Conservation (phyloP, 2,113 vertebrate species). For the Sapayoa aenigma region DNA sequence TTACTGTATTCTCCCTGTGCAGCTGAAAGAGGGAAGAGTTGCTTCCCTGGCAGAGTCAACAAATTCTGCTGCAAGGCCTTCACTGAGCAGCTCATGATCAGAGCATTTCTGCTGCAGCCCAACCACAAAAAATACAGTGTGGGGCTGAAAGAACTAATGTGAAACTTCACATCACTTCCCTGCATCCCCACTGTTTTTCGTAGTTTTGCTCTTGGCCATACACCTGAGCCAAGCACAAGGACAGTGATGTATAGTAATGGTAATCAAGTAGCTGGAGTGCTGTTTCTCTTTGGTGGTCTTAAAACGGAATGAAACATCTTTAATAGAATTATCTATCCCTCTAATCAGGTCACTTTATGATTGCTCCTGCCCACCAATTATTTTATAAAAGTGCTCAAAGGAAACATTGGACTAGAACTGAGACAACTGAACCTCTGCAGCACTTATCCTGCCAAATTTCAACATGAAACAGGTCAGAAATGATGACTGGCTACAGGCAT, state of each 20-base stretch:
- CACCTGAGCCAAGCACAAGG: not conserved
- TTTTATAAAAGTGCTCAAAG: not conserved
- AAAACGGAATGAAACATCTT: not conserved
- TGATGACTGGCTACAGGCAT: not conserved
- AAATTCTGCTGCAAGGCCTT: not conserved
- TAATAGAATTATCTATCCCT: not conserved
- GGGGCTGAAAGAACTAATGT: not conserved
- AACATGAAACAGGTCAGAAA: not conserved
- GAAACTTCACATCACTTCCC: not conserved
- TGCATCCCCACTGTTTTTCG: not conserved
- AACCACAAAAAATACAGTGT: not conserved
- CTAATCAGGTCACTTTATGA: not conserved
- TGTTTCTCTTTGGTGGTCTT: not conserved
- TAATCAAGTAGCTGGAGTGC: not conserved
- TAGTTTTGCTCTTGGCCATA: not conserved
- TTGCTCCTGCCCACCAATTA: not conserved
- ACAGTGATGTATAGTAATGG: not conserved
- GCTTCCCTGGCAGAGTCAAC: not conserved
- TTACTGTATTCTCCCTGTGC: fast-evolving
- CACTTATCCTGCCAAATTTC: not conserved
- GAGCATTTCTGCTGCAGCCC: not conserved
- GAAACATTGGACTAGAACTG: not conserved
- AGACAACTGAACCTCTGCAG: not conserved
- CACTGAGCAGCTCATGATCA: fast-evolving
- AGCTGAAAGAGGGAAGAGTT: not conserved